A percentile compares a stretch with the other conserved stretches of the same genome.
These are phyloP conservation scores for Rhabdornis inornatus DNA, from an alignment of 2,113 vertebrate species.

Conservation along the genomic window DNA sequence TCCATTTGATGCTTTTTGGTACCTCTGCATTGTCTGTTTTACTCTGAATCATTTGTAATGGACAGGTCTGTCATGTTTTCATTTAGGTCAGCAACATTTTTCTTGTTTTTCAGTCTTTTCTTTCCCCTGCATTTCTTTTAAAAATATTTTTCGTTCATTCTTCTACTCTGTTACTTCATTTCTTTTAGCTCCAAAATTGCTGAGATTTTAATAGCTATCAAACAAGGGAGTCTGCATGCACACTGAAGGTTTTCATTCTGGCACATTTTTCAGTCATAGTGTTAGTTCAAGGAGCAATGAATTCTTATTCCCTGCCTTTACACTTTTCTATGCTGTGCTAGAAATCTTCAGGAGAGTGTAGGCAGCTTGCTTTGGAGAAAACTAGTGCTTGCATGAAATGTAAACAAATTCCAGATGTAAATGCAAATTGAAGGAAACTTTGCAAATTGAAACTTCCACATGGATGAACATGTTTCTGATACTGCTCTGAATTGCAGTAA, in stretches of 20 bases:
- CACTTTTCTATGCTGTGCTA: fast-evolving
- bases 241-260: neutral
- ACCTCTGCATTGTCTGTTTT: neutral
- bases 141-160: neutral
- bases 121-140: neutral
- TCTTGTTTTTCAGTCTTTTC: neutral
- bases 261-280: neutral
- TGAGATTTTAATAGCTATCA: neutral
- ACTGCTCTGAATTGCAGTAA: neutral
- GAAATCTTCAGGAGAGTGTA: neutral
- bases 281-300: neutral
- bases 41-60: neutral
- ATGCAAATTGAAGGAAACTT: neutral
- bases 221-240: neutral
- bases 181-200: neutral
- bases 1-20: neutral
- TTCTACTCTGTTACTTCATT: neutral
- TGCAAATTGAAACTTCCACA: neutral
- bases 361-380: neutral
- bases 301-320: neutral
- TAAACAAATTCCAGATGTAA: neutral
- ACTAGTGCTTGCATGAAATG: neutral
- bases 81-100: neutral
- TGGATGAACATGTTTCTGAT: neutral
- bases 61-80: neutral